A percentile compares a stretch with the other conserved stretches of the same genome.
phyloP scores from a whole-genome alignment of 2,797 vertebrate genomes.

The Bovichtus diacanthus region DNA sequence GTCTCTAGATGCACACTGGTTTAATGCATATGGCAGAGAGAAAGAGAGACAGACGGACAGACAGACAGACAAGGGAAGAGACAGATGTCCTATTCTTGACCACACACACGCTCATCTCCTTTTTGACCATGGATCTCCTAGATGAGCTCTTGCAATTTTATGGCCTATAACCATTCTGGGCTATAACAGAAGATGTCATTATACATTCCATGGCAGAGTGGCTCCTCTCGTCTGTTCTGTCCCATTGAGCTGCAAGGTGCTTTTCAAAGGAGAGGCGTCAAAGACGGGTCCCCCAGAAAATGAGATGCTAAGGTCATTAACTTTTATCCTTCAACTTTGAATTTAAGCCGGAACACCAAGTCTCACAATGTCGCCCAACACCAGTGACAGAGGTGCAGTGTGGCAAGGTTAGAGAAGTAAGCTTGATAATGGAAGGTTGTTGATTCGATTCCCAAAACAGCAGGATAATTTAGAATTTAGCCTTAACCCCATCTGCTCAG shows the following conservation, averaged over 20 bases:
- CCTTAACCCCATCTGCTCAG: too few relatives aligned
- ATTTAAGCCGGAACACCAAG: conserved; percentile 61
- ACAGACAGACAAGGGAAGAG: background rate
- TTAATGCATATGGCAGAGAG: conserved; percentile 4
- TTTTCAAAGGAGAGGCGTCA: conserved; percentile 69
- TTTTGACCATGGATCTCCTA: conserved; percentile 58
- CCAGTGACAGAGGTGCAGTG: background rate
- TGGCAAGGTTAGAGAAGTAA: conserved; percentile 23
- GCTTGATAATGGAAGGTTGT: too few relatives aligned
- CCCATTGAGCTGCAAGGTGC: conserved; percentile 74
- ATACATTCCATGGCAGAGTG: conserved; percentile 69
- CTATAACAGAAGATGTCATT: conserved; percentile 82
- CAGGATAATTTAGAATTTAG: too few relatives aligned
- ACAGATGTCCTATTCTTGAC: conserved; percentile 43
- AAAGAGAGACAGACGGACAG: conserved; percentile 5
- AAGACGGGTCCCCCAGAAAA: conserved; percentile 71
- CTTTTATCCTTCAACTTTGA: conserved; percentile 79
- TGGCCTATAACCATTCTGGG: conserved; percentile 74
- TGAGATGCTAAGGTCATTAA: conserved; percentile 84
- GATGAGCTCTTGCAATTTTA: conserved; percentile 73
- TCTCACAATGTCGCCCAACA: conserved; percentile 17
- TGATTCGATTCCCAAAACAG: too few relatives aligned
- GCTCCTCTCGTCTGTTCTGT: conserved; percentile 73
- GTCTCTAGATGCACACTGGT: background rate
- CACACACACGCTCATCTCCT: conserved; percentile 53